These are phyloP conservation scores for Stenurella melanura DNA, from an alignment of 2,888 invertebrate species.

Conservation along the genomic window DNA sequence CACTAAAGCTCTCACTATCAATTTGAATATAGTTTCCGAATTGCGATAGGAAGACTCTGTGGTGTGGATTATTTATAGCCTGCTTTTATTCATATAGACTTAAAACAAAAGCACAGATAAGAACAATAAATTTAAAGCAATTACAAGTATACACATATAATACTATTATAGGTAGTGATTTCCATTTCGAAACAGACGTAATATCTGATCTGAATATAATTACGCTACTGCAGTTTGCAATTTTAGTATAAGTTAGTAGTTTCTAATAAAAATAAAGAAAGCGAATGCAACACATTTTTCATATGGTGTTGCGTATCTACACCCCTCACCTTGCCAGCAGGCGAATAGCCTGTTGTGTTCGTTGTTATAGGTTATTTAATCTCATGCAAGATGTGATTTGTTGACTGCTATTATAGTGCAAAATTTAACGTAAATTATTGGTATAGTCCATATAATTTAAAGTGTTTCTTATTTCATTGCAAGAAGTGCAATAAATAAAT, in stretches of 20 bases:
- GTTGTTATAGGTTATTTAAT: conserved; percentile 3
- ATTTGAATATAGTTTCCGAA: background rate
- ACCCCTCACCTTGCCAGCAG: conserved; percentile 1
- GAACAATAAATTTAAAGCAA: conserved; percentile 1
- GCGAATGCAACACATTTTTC: background rate
- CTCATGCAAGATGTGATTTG: background rate
- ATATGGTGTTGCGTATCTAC: background rate
- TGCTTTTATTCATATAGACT: background rate
- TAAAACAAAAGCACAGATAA: background rate
- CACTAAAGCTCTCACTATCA: no score
- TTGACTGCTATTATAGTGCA: background rate
- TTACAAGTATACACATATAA: background rate
- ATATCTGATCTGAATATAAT: conserved; percentile 5
- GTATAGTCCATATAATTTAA: background rate
- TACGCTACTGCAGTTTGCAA: conserved; percentile 4
- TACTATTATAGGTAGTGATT: background rate
- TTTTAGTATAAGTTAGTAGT: conserved; percentile 5
- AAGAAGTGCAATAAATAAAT: no score
- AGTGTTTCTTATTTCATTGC: no score
- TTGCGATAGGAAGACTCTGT: background rate
- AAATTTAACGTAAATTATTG: background rate
- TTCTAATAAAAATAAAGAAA: background rate
- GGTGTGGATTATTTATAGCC: conserved; percentile 7
- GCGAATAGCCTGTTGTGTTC: background rate
- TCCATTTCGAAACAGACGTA: background rate